Conservation (phyloP, 2,888 invertebrate genomes). For the Hirtodrosophila cameraria region DNA sequence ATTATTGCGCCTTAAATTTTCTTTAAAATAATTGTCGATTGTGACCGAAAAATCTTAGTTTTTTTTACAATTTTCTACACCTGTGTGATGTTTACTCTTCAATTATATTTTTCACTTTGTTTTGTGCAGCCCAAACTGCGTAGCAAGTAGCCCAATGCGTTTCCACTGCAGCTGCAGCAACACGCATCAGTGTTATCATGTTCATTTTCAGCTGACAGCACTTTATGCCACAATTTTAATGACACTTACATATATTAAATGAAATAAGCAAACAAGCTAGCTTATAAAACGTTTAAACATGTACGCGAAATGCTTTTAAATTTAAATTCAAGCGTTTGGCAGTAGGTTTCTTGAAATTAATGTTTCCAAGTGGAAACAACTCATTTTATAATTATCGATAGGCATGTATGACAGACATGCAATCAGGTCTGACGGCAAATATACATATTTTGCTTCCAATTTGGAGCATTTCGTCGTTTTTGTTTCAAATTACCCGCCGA, state of each 20-base stretch:
- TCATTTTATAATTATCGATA: constrained; percentile 14
- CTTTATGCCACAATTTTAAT: neutral
- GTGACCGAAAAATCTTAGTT: constrained; percentile 16
- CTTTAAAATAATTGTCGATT: constrained; percentile 22
- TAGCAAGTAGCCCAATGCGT: constrained; percentile 32
- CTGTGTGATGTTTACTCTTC: constrained; percentile 51
- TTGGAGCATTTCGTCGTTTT: too few relatives aligned
- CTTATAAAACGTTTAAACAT: too few relatives aligned
- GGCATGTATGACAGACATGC: constrained; percentile 23
- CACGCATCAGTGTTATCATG: constrained; percentile 6
- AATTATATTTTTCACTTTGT: constrained; percentile 58
- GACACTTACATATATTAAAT: too few relatives aligned
- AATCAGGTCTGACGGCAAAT: constrained; percentile 32
- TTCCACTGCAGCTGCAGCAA: neutral
- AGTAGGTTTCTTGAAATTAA: neutral
- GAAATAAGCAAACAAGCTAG: too few relatives aligned
- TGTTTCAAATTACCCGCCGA: too few relatives aligned
- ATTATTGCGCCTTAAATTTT: constrained; percentile 36
- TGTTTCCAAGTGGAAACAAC: neutral
- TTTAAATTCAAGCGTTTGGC: too few relatives aligned
- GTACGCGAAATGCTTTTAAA: too few relatives aligned
- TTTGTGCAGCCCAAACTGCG: constrained; percentile 49
- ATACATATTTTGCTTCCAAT: too few relatives aligned
- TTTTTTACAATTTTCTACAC: constrained; percentile 18
- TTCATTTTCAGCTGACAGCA: constrained; percentile 7